A percentile compares a stretch with the other conserved stretches of the same genome.
Evolutionary conservation across 2,797 vertebrate species (phyloP).

Genomic region (Lepidocolaptes lacrymiger): DNA sequence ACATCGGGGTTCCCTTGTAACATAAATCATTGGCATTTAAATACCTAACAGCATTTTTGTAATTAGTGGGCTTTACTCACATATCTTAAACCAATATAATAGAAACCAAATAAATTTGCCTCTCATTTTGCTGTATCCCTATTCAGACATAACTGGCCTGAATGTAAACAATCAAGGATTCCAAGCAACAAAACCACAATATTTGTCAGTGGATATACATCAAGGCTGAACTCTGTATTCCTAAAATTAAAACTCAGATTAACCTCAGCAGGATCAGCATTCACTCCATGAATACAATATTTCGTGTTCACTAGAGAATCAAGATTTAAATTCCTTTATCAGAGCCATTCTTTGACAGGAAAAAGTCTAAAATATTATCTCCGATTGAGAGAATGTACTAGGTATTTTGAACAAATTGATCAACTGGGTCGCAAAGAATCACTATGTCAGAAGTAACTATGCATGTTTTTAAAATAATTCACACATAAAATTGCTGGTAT

Average conservation of each 20-base stretch:
- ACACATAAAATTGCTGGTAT: neutral
- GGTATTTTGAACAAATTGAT: neutral
- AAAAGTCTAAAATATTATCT: neutral
- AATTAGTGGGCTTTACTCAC: neutral
- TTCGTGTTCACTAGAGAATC: neutral
- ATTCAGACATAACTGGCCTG: neutral
- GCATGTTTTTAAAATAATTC: neutral
- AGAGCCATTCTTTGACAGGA: neutral
- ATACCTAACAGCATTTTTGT: neutral
- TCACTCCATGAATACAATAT: neutral
- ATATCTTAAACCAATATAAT: neutral
- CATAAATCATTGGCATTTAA: neutral
- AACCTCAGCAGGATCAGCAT: neutral
- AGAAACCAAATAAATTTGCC: neutral
- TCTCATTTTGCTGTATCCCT: neutral
- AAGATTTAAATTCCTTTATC: neutral
- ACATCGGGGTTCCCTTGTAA: neutral
- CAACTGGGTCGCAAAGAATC: neutral
- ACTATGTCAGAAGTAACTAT: neutral
- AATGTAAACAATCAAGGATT: neutral
- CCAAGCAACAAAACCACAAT: neutral
- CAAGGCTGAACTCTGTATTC: neutral
- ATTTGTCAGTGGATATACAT: neutral
- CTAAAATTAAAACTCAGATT: neutral
- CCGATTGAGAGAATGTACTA: neutral